Evolutionary conservation across 2,888 invertebrate genomes (phyloP), one percentile per base, ranked within the genome.

Genomic region (Euzetes globulus): DNA sequence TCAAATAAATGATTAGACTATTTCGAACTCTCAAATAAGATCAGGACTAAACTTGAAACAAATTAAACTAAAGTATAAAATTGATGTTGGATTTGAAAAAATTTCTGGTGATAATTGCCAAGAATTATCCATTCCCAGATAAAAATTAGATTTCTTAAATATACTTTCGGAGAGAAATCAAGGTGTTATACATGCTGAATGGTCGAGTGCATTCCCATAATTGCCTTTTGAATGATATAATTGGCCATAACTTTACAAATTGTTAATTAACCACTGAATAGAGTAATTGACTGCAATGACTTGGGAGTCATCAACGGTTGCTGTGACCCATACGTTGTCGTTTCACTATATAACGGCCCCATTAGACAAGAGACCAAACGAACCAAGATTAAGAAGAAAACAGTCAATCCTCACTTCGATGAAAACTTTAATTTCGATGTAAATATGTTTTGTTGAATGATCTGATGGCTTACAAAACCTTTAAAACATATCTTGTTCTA

Each of bases 371-470:
- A 74, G 58, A 72, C 68, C 15, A 89, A 89, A 82, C 87, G 91
- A 81, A 93, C 94, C 47, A 91, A 91, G 84, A 89, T 90, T 77
- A 89, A 88, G 82, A 94, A 92, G 86, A 94, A 94, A 86, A 94
- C 93, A 72, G 89, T 90, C 78, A 90, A 90, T 82, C 94, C 94
- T 17, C 89, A 90, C 81, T 94, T 91, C 83, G 91, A 93, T 81
- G 94, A 94, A 84, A 88, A 88, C 78, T 91, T 94, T 84, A 87
- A 88, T 81, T 94, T 94, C 82, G 87, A 87, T 83, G 87, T 86
- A 81, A 80, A 80, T 33, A 33, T 9, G 4, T 41, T 41, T 4
- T 9, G n/a, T n/a, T n/a, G n/a, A n/a, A n/a, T n/a, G n/a, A n/a
- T n/a, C n/a, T n/a, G n/a, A n/a, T n/a, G n/a, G n/a, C 25, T n/a